These are phyloP conservation scores for Epinotia nisella DNA, from an alignment of 2,888 invertebrate species.

Conservation along the genomic window DNA sequence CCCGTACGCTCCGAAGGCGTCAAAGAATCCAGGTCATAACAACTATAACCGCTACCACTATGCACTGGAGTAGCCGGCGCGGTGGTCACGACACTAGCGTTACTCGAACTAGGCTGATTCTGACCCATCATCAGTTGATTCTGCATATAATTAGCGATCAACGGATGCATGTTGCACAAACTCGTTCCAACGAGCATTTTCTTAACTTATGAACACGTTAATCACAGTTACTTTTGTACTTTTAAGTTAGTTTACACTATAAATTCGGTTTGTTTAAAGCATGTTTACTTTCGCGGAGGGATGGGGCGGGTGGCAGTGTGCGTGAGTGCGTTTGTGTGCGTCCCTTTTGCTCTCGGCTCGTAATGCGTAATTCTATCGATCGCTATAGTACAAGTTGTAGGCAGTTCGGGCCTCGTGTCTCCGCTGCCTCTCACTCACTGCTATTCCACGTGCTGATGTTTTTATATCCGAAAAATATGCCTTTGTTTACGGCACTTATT, in stretches of 20 bases:
- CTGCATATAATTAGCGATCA: conserved; percentile 72
- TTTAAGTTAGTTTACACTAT: conserved; percentile 70
- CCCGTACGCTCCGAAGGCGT: conserved; percentile 77
- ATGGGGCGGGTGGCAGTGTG: conserved; percentile 61
- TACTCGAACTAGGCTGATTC: conserved; percentile 58
- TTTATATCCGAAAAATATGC: conserved; percentile 43
- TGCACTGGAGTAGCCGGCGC: conserved; percentile 79
- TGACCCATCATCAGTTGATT: conserved; percentile 51
- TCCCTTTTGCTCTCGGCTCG: conserved; percentile 62
- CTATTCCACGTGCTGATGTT: conserved; percentile 52
- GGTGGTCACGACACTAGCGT: conserved; percentile 64
- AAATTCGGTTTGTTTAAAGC: conserved; percentile 84
- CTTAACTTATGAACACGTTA: conserved; percentile 63
- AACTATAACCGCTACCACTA: conserved; percentile 56
- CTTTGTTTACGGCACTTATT: conserved; percentile 57
- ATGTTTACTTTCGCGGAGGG: conserved; percentile 73
- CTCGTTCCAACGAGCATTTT: conserved; percentile 76
- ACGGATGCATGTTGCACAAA: conserved; percentile 68
- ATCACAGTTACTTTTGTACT: conserved; percentile 81
- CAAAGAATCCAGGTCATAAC: conserved; percentile 60
- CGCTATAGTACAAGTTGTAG: conserved; percentile 78
- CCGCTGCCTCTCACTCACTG: conserved; percentile 66
- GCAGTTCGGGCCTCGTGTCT: conserved; percentile 65
- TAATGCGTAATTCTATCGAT: conserved; percentile 85
- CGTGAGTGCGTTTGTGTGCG: conserved; percentile 60